Evolutionary conservation across 53 echinoderm and acorn worm species (phyloP).

Genomic region (Astropecten irregularis): DNA sequence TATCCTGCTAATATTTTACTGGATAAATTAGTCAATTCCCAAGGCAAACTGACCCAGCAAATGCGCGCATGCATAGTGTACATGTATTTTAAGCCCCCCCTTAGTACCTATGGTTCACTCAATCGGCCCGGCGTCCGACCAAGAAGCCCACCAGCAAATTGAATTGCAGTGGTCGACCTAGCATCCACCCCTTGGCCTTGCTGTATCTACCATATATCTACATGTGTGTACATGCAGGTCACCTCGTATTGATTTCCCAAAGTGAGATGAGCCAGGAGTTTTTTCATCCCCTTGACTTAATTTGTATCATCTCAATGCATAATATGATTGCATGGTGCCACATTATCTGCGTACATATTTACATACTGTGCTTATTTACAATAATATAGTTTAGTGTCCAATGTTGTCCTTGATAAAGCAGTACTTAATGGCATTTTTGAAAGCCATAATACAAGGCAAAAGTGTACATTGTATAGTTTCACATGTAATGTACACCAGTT

Average conservation of each 20-base stretch:
- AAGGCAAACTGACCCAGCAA: neutral
- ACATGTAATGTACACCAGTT: no score
- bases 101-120: neutral
- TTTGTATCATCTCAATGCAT: conserved; percentile 7
- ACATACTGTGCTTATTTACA: no score
- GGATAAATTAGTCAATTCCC: neutral
- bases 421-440: no score
- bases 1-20: no score
- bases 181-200: neutral
- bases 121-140: neutral
- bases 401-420: no score
- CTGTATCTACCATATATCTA: neutral
- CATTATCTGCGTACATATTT: no score
- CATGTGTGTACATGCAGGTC: conserved; percentile 7
- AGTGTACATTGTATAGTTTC: no score
- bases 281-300: conserved; percentile 1
- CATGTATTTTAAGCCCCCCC: neutral
- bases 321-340: conserved; percentile 6
- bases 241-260: conserved; percentile 34
- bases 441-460: no score
- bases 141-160: conserved; percentile 16
- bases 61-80: no score
- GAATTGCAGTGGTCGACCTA: neutral
- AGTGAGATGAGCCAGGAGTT: neutral
- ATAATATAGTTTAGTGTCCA: no score